phyloP scores from a whole-genome alignment of 2,888 invertebrate genomes.

The Philereme transversata region DNA sequence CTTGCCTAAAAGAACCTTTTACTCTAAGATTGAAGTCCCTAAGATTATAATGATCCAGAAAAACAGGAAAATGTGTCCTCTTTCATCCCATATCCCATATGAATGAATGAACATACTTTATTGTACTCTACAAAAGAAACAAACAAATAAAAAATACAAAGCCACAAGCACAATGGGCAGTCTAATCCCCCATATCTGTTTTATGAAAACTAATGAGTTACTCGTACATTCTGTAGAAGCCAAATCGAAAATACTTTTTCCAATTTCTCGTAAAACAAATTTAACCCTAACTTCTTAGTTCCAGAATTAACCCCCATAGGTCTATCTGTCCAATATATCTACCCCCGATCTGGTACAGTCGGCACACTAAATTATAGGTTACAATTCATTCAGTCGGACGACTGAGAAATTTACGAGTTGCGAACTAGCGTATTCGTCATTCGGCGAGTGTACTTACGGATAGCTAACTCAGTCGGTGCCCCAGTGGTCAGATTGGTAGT shows the following conservation, averaged over 20 bases:
- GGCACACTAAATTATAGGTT: slow-evolving; percentile 64
- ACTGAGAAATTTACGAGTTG: slow-evolving; percentile 66
- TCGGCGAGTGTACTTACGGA: slow-evolving; percentile 45
- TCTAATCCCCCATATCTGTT: too few relatives aligned
- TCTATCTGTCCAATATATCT: slow-evolving; percentile 23
- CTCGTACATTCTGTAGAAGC: neutral
- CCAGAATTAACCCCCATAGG: slow-evolving; percentile 20
- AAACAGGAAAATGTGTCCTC: too few relatives aligned
- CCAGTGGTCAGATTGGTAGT: too few relatives aligned
- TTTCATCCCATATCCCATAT: too few relatives aligned
- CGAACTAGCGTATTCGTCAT: slow-evolving; percentile 64
- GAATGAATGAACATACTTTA: too few relatives aligned
- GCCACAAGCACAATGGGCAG: too few relatives aligned
- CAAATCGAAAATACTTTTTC: neutral
- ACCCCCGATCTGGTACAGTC: slow-evolving; percentile 24
- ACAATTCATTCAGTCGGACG: slow-evolving; percentile 67
- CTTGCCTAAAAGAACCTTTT: too few relatives aligned
- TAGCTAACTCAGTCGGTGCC: neutral
- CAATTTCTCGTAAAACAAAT: slow-evolving; percentile 7
- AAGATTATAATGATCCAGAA: too few relatives aligned
- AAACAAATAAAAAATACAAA: too few relatives aligned
- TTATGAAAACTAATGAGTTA: too few relatives aligned
- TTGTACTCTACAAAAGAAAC: too few relatives aligned
- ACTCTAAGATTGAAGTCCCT: too few relatives aligned
- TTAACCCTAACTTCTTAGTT: slow-evolving; percentile 31